Evolutionary conservation across 1,140 invertebrate species (phyloP).

Genomic region (Macrotrachela quadricornifera): DNA sequence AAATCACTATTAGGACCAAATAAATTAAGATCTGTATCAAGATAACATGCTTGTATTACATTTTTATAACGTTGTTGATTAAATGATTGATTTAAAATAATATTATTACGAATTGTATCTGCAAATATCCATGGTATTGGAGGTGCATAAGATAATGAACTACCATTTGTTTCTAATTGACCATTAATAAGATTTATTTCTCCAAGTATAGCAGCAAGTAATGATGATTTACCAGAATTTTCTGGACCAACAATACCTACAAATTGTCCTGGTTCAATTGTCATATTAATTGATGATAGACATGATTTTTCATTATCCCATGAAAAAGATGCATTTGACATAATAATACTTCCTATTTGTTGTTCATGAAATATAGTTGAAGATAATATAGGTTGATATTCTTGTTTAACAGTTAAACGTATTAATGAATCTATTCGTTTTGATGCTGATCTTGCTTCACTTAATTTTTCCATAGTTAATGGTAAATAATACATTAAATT

Average conservation of each 20-base stretch:
- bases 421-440: no score
- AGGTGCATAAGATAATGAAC: constrained; percentile 62
- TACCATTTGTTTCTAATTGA: constrained; percentile 46
- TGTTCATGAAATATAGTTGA: no score
- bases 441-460: no score
- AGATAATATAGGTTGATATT: no score
- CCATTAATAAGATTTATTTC: constrained; percentile 51
- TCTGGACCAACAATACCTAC: constrained; percentile 53
- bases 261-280: constrained; percentile 41
- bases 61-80: constrained; percentile 17
- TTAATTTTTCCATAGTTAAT: no score
- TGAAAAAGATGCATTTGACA: no score
- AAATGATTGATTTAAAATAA: constrained; percentile 46
- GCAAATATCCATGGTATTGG: constrained; percentile 74
- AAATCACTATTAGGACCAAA: constrained; percentile 54
- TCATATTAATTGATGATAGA: constrained; percentile 42
- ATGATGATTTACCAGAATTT: constrained; percentile 54
- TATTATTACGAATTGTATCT: constrained; percentile 51
- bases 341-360: no score
- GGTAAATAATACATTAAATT: no score
- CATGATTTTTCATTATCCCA: no score
- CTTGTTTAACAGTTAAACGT: no score
- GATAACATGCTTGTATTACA: constrained; percentile 19
- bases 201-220: constrained; percentile 54
- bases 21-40: constrained; percentile 41